Evolutionary conservation across 2,797 vertebrate genomes (phyloP).

Genomic region (Siniperca scherzeri): DNA sequence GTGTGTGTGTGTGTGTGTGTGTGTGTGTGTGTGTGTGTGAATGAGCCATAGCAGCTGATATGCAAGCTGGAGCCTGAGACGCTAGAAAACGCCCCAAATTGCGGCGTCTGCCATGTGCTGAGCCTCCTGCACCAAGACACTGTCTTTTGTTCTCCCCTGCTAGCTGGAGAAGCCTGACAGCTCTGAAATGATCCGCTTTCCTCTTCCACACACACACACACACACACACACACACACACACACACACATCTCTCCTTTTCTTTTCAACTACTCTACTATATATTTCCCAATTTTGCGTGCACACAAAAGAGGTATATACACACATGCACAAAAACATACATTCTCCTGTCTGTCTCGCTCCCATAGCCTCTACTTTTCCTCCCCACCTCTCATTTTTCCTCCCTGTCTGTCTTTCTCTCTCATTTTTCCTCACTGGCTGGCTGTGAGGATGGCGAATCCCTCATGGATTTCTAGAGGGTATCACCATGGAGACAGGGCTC

Average conservation of each 20-base stretch:
- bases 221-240: constrained; percentile 23
- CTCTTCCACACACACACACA: constrained; percentile 35
- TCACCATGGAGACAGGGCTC: constrained; percentile 90
- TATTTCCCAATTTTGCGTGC: constrained; percentile 39
- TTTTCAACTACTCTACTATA: constrained; percentile 54
- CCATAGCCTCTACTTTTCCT: constrained; percentile 57
- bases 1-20: constrained; percentile 29
- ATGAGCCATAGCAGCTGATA: constrained; percentile 67
- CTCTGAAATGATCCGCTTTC: constrained; percentile 83
- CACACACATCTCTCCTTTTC: constrained; percentile 30
- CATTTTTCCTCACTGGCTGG: constrained; percentile 75
- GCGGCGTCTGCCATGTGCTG: constrained; percentile 78
- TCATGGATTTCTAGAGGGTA: constrained; percentile 88
- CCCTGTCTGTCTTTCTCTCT: constrained; percentile 55
- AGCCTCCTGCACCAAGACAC: constrained; percentile 80
- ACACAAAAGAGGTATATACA: constrained; percentile 29
- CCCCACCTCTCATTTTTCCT: constrained; percentile 53
- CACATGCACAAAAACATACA: constrained; percentile 57
- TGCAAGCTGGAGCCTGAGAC: constrained; percentile 71
- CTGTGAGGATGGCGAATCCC: constrained; percentile 85
- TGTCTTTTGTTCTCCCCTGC: constrained; percentile 84
- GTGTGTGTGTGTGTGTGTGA: constrained; percentile 27
- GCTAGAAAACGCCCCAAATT: constrained; percentile 83
- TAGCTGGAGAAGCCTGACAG: constrained; percentile 83
- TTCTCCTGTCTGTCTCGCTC: constrained; percentile 50